phyloP scores from a whole-genome alignment of 1,140 invertebrate genomes.

The Stegodyphus dumicola region DNA sequence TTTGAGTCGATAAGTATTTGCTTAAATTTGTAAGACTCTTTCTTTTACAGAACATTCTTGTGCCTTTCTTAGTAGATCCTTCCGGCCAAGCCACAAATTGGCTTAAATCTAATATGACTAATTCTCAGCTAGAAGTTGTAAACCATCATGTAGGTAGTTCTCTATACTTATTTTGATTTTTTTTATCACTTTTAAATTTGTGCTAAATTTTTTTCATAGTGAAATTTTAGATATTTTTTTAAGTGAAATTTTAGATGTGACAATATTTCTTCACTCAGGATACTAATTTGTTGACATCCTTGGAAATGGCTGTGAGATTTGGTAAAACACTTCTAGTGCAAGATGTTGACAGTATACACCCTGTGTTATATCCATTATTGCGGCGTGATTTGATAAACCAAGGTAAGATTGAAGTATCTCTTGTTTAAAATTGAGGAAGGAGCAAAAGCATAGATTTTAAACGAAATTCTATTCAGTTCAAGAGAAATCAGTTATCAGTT shows the following conservation, averaged over 20 bases:
- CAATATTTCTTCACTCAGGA: constrained; percentile 68
- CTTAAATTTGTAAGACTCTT: background rate
- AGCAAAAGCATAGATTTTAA: too few species aligned
- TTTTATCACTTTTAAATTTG: background rate
- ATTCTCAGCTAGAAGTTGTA: constrained; percentile 78
- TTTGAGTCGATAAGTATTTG: too few species aligned
- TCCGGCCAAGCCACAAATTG: constrained; percentile 85
- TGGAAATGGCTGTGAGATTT: constrained; percentile 92
- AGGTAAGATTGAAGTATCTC: constrained; percentile 67
- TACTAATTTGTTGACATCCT: constrained; percentile 80
- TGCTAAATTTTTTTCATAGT: background rate
- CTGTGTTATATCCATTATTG: constrained; percentile 77
- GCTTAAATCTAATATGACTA: constrained; percentile 79
- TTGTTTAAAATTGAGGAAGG: too few species aligned
- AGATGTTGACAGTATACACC: constrained; percentile 78
- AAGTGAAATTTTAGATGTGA: too few species aligned
- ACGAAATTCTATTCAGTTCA: too few species aligned
- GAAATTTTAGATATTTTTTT: too few species aligned
- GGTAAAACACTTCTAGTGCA: constrained; percentile 91
- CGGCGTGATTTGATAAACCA: constrained; percentile 77
- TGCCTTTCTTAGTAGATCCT: constrained; percentile 89
- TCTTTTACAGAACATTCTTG: constrained; percentile 70
- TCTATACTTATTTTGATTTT: too few species aligned
- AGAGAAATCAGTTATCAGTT: too few species aligned
- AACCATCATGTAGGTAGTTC: constrained; percentile 74